Base-by-base conservation (phyloP, 2,797 vertebrate species). In the Remorina albescens region DNA sequence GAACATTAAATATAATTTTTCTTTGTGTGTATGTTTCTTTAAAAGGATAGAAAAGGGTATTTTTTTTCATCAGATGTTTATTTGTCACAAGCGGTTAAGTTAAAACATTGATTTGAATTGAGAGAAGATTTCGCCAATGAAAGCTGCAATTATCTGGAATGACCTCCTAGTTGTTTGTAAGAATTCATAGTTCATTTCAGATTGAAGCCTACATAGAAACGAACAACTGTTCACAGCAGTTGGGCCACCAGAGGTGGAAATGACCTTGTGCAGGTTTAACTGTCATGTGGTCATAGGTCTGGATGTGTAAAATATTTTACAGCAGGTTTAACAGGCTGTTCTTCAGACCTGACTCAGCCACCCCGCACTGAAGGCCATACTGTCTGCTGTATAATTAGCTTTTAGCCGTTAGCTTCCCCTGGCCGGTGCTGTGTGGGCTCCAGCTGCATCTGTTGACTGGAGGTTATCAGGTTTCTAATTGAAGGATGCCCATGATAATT, bases 391-490 rank as follows among this genome's bases (percentile, higher is more conserved):
- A 56, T 82, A 82, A 82, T 84, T 76, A 76, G 71, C 74, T 2
- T 60, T 53, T 80, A 82, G 87, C 82, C 25, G 56, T 73, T 67
- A 67, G 83, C 75, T 46, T 71, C 63, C 76, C 23, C 67, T 53
- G 78, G 79, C 68, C 78, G 30, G 64, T 55, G 71, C 67, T 7
- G 54, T 12, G 28, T 34, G 74, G 74, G 81, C 71, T 81, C 74
- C 83, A 84, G 77, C 86, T 81, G 83, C 87, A 86, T 85, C 81
- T 88, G 86, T 63, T 87, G 83, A 74, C 74, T 71, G 66, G 76
- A 87, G 80, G 85, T 85, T 84, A 88, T 91, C 87, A 56, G 78
- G 81, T 89, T 89, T 88, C 76, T 91, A 89, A 90, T 88, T 90
- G 88, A 91, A 89, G 90, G 89, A 90, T 83, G 72, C 85, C 84